Evolutionary conservation across 2,888 invertebrate genomes (phyloP).

Genomic region (Bedellia somnulentella): DNA sequence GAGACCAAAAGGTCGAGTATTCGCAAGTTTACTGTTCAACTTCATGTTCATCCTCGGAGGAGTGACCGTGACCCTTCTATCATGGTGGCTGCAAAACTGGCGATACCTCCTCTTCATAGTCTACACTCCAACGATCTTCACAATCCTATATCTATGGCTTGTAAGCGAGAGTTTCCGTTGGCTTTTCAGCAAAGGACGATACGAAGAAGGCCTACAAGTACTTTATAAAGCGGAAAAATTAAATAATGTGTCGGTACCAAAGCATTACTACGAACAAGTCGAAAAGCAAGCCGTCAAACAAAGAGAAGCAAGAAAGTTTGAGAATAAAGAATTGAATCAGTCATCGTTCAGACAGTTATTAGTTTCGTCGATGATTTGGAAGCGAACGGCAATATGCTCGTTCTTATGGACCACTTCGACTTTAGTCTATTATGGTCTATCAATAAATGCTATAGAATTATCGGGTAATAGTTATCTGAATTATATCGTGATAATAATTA

Average conservation of each 20-base stretch:
- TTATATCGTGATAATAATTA: conserved; percentile 65
- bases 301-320: conserved; percentile 36
- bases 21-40: conserved; percentile 47
- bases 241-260: conserved; percentile 55
- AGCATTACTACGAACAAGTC: conserved; percentile 44
- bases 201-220: conserved; percentile 66
- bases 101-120: conserved; percentile 42
- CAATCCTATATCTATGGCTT: conserved; percentile 40
- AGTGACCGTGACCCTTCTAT: conserved; percentile 38
- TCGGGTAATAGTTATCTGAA: conserved; percentile 77
- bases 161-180: conserved; percentile 47
- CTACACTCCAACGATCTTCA: conserved; percentile 40
- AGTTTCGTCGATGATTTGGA: conserved; percentile 54
- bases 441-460: conserved; percentile 74
- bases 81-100: conserved; percentile 50
- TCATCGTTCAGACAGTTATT: conserved; percentile 39
- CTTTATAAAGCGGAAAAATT: conserved; percentile 64
- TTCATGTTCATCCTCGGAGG: conserved; percentile 53
- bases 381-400: conserved; percentile 67
- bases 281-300: conserved; percentile 43
- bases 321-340: conserved; percentile 28
- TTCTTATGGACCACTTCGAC: conserved; percentile 79
- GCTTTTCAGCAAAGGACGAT: conserved; percentile 64
- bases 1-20: conserved; percentile 48
- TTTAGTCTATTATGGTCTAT: conserved; percentile 78